These are phyloP conservation scores for Nylanderia fulva DNA, from an alignment of 1,140 invertebrate genomes.

Conservation along the genomic window DNA sequence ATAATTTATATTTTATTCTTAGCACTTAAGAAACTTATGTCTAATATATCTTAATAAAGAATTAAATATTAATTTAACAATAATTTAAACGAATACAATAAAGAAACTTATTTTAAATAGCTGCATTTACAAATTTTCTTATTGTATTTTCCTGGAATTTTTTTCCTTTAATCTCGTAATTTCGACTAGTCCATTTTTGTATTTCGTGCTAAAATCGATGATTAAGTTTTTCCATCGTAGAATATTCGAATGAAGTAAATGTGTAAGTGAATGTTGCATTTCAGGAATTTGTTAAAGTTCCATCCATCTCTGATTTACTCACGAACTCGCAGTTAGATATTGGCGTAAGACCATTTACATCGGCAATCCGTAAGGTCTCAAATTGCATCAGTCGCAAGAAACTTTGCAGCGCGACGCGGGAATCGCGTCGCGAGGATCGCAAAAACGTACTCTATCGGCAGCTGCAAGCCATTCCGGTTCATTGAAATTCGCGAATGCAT, in stretches of 20 bases:
- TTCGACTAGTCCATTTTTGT: background rate
- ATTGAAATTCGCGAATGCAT: constrained; percentile 63
- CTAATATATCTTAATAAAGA: no score
- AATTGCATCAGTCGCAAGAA: constrained; percentile 50
- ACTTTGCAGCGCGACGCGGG: constrained; percentile 37
- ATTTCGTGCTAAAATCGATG: background rate
- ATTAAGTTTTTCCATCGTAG: no score
- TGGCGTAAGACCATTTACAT: background rate
- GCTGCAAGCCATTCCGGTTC: constrained; percentile 61
- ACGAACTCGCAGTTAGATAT: background rate
- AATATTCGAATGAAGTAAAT: no score
- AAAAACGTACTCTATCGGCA: constrained; percentile 67
- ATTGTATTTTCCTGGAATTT: no score
- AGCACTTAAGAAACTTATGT: no score
- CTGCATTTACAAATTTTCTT: no score
- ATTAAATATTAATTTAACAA: no score
- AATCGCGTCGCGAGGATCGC: constrained; percentile 1
- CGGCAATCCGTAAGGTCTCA: constrained; percentile 52
- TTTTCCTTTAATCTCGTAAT: no score
- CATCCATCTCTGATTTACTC: background rate
- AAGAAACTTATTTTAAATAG: no score
- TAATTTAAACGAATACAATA: no score
- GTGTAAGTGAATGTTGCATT: background rate
- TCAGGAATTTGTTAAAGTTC: background rate
- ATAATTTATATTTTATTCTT: no score